A percentile compares a stretch with the other conserved stretches of the same genome.
Conservation (phyloP, 1,140 invertebrate species). For the Drosophila ananassae region DNA sequence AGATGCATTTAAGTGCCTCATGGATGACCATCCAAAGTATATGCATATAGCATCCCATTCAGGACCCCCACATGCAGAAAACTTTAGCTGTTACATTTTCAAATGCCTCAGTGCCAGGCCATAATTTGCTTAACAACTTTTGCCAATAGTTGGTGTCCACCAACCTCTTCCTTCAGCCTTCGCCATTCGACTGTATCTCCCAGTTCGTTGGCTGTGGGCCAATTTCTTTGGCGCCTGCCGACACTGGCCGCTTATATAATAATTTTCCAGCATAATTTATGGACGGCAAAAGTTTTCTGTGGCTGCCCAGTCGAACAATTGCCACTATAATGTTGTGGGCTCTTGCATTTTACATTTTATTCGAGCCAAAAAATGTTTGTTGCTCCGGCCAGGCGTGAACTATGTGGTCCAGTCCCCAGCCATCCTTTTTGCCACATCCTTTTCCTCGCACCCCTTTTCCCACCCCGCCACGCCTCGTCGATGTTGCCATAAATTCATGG, state of each 20-base stretch:
- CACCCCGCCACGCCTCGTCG: neutral
- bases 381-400: slow-evolving; percentile 64
- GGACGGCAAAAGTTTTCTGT: slow-evolving; percentile 74
- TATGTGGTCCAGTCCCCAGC: slow-evolving; percentile 47
- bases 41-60: neutral
- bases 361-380: slow-evolving; percentile 65
- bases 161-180: neutral
- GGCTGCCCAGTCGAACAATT: slow-evolving; percentile 75
- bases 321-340: slow-evolving; percentile 72
- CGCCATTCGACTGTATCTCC: neutral
- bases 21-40: neutral
- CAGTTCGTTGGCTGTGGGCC: slow-evolving; percentile 55
- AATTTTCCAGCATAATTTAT: slow-evolving; percentile 79
- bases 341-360: slow-evolving; percentile 71
- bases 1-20: slow-evolving; percentile 16
- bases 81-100: slow-evolving; percentile 53
- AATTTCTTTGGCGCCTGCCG: slow-evolving; percentile 67
- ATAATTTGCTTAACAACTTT: slow-evolving; percentile 79
- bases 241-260: slow-evolving; percentile 77
- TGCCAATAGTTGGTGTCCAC: slow-evolving; percentile 48
- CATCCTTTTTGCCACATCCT: slow-evolving; percentile 25
- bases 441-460: neutral
- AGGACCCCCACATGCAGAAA: slow-evolving; percentile 13
- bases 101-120: slow-evolving; percentile 60
- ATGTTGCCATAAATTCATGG: slow-evolving; percentile 64